Conservation (phyloP, 2,113 vertebrate genomes). For the Aegithalos caudatus region DNA sequence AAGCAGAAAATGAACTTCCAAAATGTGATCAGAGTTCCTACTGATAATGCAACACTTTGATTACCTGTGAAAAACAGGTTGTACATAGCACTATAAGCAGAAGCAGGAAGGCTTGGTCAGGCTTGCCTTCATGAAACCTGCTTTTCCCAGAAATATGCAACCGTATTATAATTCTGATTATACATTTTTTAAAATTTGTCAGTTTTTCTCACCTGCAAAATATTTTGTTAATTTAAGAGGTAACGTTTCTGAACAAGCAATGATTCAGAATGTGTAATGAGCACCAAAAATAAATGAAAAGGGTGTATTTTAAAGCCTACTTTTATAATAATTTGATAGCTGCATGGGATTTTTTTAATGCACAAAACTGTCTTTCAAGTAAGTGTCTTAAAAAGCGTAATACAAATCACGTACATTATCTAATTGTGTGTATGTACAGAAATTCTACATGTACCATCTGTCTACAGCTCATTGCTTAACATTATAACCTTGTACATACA, state of each 20-base stretch:
- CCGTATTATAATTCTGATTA: neutral
- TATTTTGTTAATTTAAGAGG: neutral
- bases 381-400: neutral
- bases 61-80: neutral
- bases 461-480: neutral
- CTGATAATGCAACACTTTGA: neutral
- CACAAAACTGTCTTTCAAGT: neutral
- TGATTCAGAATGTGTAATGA: neutral
- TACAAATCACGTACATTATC: neutral
- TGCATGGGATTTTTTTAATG: neutral
- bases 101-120: neutral
- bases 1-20: constrained; percentile 44
- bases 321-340: neutral
- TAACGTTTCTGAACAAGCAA: neutral
- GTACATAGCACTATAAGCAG: neutral
- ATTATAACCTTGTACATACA: neutral
- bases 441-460: neutral
- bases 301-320: neutral
- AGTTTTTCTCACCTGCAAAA: constrained; percentile 18
- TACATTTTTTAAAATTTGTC: neutral
- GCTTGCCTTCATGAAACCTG: neutral
- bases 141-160: neutral
- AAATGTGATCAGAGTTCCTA: neutral
- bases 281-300: neutral
- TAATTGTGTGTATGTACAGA: neutral